Conservation (phyloP, 2,797 vertebrate genomes). For the Periophthalmus magnuspinnatus region DNA sequence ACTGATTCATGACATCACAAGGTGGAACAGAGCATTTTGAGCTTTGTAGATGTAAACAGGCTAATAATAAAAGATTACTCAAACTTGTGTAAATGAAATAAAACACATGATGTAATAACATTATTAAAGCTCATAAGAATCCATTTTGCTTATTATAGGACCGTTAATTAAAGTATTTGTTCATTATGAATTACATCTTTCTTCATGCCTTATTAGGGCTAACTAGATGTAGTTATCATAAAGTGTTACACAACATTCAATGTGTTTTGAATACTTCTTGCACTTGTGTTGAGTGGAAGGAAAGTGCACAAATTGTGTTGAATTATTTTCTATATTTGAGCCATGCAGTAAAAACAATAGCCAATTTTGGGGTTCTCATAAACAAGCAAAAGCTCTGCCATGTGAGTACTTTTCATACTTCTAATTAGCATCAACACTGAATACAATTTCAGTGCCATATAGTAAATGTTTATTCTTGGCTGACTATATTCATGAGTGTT, state of each 20-base stretch:
- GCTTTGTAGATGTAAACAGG: no score
- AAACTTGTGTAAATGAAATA: no score
- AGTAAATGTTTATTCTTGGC: slow-evolving; percentile 9
- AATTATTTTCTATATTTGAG: neutral
- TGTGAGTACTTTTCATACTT: slow-evolving; percentile 27
- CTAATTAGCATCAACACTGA: slow-evolving; percentile 31
- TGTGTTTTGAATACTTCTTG: neutral
- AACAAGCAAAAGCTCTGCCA: slow-evolving; percentile 18
- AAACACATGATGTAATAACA: no score
- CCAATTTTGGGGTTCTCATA: neutral
- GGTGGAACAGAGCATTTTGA: no score
- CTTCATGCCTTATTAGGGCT: no score
- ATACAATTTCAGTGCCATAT: slow-evolving; percentile 17
- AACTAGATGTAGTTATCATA: no score
- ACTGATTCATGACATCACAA: no score
- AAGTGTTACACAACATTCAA: neutral
- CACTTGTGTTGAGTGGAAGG: neutral
- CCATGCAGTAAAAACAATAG: neutral
- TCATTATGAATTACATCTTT: no score
- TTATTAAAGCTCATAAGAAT: no score
- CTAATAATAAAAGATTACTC: no score
- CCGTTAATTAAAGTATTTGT: no score
- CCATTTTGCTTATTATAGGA: no score
- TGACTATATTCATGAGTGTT: slow-evolving; percentile 8
- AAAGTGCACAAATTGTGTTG: neutral